phyloP scores from a whole-genome alignment of 2,888 invertebrate species.

The Iphiclides podalirius region DNA sequence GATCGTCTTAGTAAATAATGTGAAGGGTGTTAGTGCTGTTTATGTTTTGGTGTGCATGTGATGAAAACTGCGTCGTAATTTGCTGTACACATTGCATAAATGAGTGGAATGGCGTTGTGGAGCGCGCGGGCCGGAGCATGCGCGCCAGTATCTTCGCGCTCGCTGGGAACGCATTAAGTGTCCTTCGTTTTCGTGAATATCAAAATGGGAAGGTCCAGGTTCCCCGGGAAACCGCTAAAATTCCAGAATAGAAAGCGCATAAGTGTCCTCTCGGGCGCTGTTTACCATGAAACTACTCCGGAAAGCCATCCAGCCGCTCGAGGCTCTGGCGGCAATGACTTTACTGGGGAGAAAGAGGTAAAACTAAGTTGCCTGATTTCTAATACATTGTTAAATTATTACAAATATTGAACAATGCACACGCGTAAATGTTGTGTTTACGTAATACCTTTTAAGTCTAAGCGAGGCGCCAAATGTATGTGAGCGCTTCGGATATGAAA shows the following conservation, averaged over 20 bases:
- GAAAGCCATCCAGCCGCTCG: conserved; percentile 69
- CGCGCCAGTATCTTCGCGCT: conserved; percentile 75
- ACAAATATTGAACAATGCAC: conserved; percentile 41
- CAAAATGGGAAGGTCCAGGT: conserved; percentile 90
- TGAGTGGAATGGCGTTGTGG: conserved; percentile 79
- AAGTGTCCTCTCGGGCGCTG: conserved; percentile 86
- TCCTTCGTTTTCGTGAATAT: conserved; percentile 77
- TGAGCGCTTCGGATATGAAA: conserved; percentile 33
- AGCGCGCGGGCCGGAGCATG: conserved; percentile 78
- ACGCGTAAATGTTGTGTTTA: conserved; percentile 65
- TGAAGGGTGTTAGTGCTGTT: conserved; percentile 67
- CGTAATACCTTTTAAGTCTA: conserved; percentile 62
- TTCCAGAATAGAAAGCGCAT: conserved; percentile 92
- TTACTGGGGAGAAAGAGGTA: conserved; percentile 77
- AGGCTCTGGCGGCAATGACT: conserved; percentile 67
- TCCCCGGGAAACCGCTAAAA: conserved; percentile 93
- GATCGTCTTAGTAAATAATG: conserved; percentile 69
- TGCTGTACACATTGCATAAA: conserved; percentile 75
- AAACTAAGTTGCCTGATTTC: conserved; percentile 42
- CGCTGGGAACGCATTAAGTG: conserved; percentile 77
- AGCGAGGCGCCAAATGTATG: conserved; percentile 48
- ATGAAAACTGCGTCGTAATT: conserved; percentile 77
- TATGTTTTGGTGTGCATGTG: conserved; percentile 60
- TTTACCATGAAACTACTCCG: conserved; percentile 73
- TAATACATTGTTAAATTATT: conserved; percentile 38